phyloP scores from a whole-genome alignment of 1,140 invertebrate species.

The Brachionus calyciflorus region DNA sequence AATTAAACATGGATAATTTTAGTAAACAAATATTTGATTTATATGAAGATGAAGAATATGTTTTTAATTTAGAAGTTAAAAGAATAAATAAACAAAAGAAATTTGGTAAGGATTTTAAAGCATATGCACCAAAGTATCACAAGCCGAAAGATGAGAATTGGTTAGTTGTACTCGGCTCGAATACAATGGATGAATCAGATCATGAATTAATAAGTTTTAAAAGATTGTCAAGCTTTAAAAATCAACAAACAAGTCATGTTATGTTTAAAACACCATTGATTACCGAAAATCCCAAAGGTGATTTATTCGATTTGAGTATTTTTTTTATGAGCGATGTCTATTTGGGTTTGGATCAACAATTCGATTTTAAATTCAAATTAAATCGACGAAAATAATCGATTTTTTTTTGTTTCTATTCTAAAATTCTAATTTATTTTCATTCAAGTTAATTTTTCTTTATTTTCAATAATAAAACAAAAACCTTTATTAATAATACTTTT shows the following conservation, averaged over 20 bases:
- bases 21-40: slow-evolving; percentile 26
- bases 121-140: slow-evolving; percentile 77
- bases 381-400: slow-evolving; percentile 52
- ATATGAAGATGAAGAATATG: slow-evolving; percentile 44
- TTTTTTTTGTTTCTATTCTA: too few species aligned
- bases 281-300: slow-evolving; percentile 59
- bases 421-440: too few species aligned
- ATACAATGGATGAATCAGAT: slow-evolving; percentile 62
- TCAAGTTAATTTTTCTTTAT: too few species aligned
- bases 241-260: slow-evolving; percentile 61
- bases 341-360: slow-evolving; percentile 91
- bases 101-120: slow-evolving; percentile 58
- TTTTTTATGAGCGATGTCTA: slow-evolving; percentile 91
- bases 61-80: slow-evolving; percentile 33
- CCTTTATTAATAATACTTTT: too few species aligned
- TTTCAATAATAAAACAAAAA: too few species aligned
- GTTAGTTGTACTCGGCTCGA: slow-evolving; percentile 78
- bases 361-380: slow-evolving; percentile 60
- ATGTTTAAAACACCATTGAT: slow-evolving; percentile 68
- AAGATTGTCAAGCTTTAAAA: slow-evolving; percentile 62
- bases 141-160: slow-evolving; percentile 92
- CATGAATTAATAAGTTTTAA: slow-evolving; percentile 82
- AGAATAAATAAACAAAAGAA: neutral
- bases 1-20: slow-evolving; percentile 1
- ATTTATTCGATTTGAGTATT: slow-evolving; percentile 63